Evolutionary conservation across 2,797 vertebrate species (phyloP).

Genomic region (Coranthus polyacanthus): DNA sequence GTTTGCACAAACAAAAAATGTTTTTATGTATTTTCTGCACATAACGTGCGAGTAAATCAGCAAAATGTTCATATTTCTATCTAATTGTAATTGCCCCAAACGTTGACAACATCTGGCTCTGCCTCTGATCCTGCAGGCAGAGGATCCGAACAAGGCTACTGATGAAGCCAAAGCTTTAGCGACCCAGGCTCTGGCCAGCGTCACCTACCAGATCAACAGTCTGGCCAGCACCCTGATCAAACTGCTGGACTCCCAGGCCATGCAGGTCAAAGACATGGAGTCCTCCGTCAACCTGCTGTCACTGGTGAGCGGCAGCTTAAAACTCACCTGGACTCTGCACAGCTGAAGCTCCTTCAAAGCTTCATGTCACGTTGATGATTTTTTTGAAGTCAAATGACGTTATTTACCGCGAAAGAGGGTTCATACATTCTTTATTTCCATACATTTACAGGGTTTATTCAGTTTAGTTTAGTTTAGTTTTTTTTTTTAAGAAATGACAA

Average conservation of each 20-base stretch:
- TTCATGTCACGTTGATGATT: no score
- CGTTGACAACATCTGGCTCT: no score
- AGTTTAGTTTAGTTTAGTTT: no score
- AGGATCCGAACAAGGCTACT: conserved; percentile 86
- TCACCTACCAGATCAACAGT: conserved; percentile 92
- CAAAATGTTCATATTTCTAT: background rate
- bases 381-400: no score
- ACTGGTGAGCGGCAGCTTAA: no score
- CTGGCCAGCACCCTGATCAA: conserved; percentile 85
- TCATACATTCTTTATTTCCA: no score
- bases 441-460: no score
- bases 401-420: no score
- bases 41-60: background rate
- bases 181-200: conserved; percentile 92
- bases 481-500: no score
- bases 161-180: conserved; percentile 92
- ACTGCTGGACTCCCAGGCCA: conserved; percentile 88
- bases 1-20: no score
- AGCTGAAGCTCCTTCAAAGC: no score
- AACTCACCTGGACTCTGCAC: background rate
- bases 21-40: no score
- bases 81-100: background rate
- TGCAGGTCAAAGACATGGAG: conserved; percentile 85
- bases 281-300: conserved; percentile 85
- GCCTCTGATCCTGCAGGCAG: conserved; percentile 82